Base-by-base conservation (phyloP, 1,140 invertebrate species). In the Leptopilina clavipes region DNA sequence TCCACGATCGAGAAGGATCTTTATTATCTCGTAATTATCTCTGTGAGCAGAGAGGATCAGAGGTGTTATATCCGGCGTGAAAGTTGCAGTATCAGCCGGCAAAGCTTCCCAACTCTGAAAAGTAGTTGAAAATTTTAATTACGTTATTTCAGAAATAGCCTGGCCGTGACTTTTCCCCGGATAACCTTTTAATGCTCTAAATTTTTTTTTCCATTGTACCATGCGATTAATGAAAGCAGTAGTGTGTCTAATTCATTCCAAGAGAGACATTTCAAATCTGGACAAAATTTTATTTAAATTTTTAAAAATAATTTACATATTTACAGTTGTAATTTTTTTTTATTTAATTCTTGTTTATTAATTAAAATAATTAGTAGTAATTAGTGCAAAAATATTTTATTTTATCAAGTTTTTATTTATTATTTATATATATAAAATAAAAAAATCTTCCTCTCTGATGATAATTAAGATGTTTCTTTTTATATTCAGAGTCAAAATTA, bases 21-120 rank as follows among this genome's bases (percentile, higher is more conserved):
- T 99, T 85, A 99, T 98, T 82, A 99, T 99, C 92, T 99, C 98
- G 89, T 99, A 99, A 92, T 98, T 99, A 91, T 99, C 97, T 76
- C 97, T 92, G 89, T 99, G 98, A 17, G 98, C 97, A 1, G 98
- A 97, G 81, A 99, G 92, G 82, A 98, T 98, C 73, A 99, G 92
- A 5, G 98, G 98, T 0, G 97, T 99, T 81, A 99, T 98, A 89
- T 99, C 98, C 0, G 97, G 95, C 0, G 98, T 99, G 90, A 99
- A 99, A 0, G 96, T 97, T 11, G 96, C 96, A 10, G 96, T 97
- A 86, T 98, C 96, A 43, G 95, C 94, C 43, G 96, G 95, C 25
- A 97, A 91, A 17, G 95, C 95, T 92, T 97, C 96, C 96, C 96
- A 98, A 86, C 96, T 97, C 96, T 97, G 89, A 17, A 85, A 78